Percentiles rank a stretch among this genome's conserved stretches.
phyloP scores from a whole-genome alignment of 1,140 invertebrate genomes.

The Drosophila aff. region DNA sequence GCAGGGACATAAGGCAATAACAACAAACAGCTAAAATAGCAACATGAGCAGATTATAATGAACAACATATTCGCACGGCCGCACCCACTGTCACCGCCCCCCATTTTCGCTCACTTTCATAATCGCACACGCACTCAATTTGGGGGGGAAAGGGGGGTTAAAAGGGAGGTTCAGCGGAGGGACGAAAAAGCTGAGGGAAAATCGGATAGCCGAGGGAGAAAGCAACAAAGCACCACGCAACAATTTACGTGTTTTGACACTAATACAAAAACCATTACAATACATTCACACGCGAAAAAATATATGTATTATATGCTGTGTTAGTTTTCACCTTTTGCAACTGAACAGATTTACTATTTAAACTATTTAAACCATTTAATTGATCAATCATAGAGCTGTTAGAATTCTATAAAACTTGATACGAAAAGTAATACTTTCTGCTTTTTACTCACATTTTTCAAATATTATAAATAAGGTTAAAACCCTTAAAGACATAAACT shows the following conservation, averaged over 20 bases:
- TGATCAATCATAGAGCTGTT: background rate
- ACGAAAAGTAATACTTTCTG: too few species aligned
- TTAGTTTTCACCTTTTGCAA: background rate
- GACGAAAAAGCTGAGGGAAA: constrained; percentile 5
- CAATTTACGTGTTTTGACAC: constrained; percentile 83
- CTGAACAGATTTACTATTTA: background rate
- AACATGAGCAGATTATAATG: constrained; percentile 83
- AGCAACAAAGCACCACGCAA: constrained; percentile 75
- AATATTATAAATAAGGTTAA: too few species aligned
- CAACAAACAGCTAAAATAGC: constrained; percentile 81
- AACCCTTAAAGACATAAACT: too few species aligned
- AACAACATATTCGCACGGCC: constrained; percentile 82
- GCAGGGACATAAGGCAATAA: constrained; percentile 78
- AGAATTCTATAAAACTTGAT: too few species aligned
- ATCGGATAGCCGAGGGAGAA: constrained; percentile 11
- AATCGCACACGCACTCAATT: constrained; percentile 51
- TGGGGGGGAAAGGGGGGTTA: background rate
- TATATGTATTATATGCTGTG: background rate
- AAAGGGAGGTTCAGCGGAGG: background rate
- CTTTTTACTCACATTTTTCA: too few species aligned
- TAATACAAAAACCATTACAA: constrained; percentile 82
- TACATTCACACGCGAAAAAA: constrained; percentile 55
- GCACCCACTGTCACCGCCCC: constrained; percentile 60
- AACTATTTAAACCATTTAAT: background rate
- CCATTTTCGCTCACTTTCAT: constrained; percentile 40